These are phyloP conservation scores for Drosophila simulans DNA, from an alignment of 1,140 invertebrate species.

Conservation along the genomic window DNA sequence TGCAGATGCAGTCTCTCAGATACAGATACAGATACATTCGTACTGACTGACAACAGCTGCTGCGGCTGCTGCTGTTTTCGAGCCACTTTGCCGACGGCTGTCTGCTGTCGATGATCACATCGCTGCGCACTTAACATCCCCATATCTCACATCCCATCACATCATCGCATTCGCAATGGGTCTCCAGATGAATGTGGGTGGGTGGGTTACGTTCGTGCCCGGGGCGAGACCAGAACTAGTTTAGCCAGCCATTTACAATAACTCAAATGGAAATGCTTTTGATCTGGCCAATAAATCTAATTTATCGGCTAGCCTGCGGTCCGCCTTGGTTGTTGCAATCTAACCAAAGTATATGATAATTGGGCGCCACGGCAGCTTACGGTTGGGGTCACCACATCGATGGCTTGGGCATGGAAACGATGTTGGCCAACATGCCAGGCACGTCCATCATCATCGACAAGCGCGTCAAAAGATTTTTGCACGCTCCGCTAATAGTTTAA, in stretches of 20 bases:
- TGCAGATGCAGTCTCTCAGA: slow-evolving; percentile 37
- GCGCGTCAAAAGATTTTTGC: slow-evolving; percentile 58
- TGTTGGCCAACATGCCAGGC: slow-evolving; percentile 40
- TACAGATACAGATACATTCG: slow-evolving; percentile 41
- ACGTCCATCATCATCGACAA: slow-evolving; percentile 45
- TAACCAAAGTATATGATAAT: slow-evolving; percentile 63
- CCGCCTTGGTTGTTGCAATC: slow-evolving; percentile 25
- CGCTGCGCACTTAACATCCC: slow-evolving; percentile 40
- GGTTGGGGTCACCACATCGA: slow-evolving; percentile 34
- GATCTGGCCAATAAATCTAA: slow-evolving; percentile 72
- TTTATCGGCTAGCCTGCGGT: slow-evolving; percentile 53
- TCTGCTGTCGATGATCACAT: slow-evolving; percentile 53
- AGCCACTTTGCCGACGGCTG: slow-evolving; percentile 8
- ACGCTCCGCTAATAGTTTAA: slow-evolving; percentile 50
- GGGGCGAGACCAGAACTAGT: slow-evolving; percentile 62
- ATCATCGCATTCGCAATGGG: slow-evolving; percentile 64
- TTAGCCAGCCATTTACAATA: slow-evolving; percentile 56
- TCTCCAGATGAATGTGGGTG: slow-evolving; percentile 34
- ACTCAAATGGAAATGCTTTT: slow-evolving; percentile 59
- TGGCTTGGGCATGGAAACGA: slow-evolving; percentile 12
- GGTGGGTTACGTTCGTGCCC: slow-evolving; percentile 13
- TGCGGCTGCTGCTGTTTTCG: slow-evolving; percentile 1
- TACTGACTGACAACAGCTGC: slow-evolving; percentile 35
- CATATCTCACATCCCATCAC: slow-evolving; percentile 55
- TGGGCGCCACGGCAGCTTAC: slow-evolving; percentile 50